Base-by-base conservation (phyloP, 2,797 vertebrate species). In the Synaphobranchus kaupii region DNA sequence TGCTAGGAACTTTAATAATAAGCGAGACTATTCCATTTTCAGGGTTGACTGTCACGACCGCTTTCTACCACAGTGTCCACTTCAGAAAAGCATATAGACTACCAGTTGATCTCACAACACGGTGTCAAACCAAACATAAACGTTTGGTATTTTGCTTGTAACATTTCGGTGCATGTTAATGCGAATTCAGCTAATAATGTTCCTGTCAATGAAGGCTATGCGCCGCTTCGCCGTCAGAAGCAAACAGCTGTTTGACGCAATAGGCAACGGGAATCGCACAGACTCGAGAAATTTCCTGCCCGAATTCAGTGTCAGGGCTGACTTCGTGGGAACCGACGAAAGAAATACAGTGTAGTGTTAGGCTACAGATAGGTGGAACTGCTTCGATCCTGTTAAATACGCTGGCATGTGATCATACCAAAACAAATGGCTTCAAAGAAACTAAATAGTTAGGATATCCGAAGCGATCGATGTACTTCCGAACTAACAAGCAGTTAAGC, bases 241-340 rank as follows among this genome's bases (percentile, higher is more conserved):
- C 85, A 63, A 56, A n/a, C 85, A 82, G 85, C 78, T 48, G 39
- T 82, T 86, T 86, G 76, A 82, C 76, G 76, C 76, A 86, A 60
- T 58, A 86, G 71, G 50, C 68, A 56, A 44, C 50, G 84, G 84
- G 84, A 85, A 71, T 34, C 71, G 71, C 71, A 39, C 44, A 44
- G 47, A 50, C 44, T 80, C 44, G 17, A 80, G 76, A 22, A 48
- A 80, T 80, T 48, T 80, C 76, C 76, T 80, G 76, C 44, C 39
- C 5, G 10, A 80, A 80, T 80, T n/a, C 39, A 48, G 76, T 50
- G 76, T 80, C 7, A 50, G 15, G 76, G 76, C 25, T 80, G 47
- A 44, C 25, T 80, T 50, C 22, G 76, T 48, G 76, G 20, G 76
- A 80, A 50, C 76, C 17, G 76, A 47, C 76, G 39, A 76, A 76